Evolutionary conservation across 2,113 vertebrate species (phyloP).

Genomic region (Trinectes maculatus): DNA sequence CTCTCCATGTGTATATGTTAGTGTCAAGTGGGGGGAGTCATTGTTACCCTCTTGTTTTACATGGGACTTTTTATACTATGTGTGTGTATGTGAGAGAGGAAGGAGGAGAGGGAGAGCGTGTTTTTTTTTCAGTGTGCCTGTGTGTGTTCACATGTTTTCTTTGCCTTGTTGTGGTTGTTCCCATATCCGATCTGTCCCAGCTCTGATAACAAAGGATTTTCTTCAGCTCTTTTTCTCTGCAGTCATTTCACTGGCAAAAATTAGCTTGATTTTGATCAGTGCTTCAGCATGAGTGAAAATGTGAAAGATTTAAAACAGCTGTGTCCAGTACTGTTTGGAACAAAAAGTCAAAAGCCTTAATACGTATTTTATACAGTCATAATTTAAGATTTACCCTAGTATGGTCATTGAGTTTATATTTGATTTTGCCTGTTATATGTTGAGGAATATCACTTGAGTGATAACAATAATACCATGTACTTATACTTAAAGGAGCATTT

Average conservation of each 20-base stretch:
- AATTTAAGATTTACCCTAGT: background rate
- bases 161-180: conserved; percentile 55
- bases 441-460: background rate
- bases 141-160: conserved; percentile 45
- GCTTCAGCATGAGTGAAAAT: conserved; percentile 27
- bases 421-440: too few relatives aligned
- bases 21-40: conserved; percentile 64
- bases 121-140: conserved; percentile 4
- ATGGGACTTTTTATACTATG: conserved; percentile 55
- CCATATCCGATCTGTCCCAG: conserved; percentile 52
- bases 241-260: conserved; percentile 41
- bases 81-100: conserved; percentile 31
- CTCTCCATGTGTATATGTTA: background rate
- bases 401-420: background rate
- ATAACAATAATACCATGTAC: background rate
- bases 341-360: too few relatives aligned
- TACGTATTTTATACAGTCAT: background rate
- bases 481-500: too few relatives aligned
- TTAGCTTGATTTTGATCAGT: conserved; percentile 33
- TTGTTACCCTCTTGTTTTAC: conserved; percentile 74
- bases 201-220: conserved; percentile 63
- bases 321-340: background rate
- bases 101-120: conserved; percentile 19
- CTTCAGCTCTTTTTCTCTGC: conserved; percentile 30
- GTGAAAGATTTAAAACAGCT: background rate